A percentile compares a stretch with the other conserved stretches of the same genome.
These are phyloP conservation scores for Phylloscopus trochiloides DNA, from an alignment of 2,113 vertebrate species.

Conservation along the genomic window DNA sequence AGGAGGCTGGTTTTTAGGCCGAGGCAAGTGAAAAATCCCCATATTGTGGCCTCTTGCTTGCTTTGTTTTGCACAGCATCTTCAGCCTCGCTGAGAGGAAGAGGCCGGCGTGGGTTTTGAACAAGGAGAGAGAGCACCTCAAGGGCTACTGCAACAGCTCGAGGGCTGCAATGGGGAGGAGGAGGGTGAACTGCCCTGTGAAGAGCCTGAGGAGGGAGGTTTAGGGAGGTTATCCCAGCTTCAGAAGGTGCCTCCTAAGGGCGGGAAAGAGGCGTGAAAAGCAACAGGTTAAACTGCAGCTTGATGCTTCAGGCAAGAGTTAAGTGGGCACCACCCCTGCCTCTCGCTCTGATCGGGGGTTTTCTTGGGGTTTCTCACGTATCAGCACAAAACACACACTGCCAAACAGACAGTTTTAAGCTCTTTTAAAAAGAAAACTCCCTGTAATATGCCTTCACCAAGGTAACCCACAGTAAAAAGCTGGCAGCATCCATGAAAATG, in stretches of 20 bases:
- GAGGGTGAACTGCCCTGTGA: neutral
- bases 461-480: neutral
- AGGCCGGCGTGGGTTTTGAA: neutral
- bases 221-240: neutral
- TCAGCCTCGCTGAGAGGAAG: neutral
- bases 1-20: neutral
- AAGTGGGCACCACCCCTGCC: neutral
- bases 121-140: neutral
- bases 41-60: neutral
- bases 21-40: neutral
- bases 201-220: neutral
- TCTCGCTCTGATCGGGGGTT: fast-evolving
- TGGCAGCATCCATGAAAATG: neutral
- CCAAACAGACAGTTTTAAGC: neutral
- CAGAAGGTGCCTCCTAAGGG: neutral
- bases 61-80: neutral
- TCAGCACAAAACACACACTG: neutral
- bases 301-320: neutral
- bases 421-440: neutral
- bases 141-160: neutral
- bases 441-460: neutral
- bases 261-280: neutral
- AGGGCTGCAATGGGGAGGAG: neutral
- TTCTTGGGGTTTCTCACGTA: neutral
- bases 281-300: neutral